A percentile compares a stretch with the other conserved stretches of the same genome.
These are phyloP conservation scores for Macrostomum lignano DNA, from an alignment of 1,140 invertebrate genomes.

Conservation along the genomic window DNA sequence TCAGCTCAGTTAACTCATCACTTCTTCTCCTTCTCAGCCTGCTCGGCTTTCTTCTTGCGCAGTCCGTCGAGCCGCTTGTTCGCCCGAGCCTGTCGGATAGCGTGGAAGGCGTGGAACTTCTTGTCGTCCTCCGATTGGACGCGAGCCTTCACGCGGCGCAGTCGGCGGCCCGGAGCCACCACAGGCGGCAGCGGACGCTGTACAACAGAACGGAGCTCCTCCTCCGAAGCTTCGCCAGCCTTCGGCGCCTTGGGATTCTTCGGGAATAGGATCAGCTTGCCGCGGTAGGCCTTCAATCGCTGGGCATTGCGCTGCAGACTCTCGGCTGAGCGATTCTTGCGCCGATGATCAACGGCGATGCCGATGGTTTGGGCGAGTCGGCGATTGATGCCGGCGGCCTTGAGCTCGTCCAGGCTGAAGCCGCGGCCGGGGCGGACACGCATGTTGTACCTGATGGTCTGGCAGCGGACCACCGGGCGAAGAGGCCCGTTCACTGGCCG, in stretches of 20 bases:
- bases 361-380: slow-evolving; percentile 65
- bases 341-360: slow-evolving; percentile 67
- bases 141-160: neutral
- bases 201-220: neutral
- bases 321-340: slow-evolving; percentile 76
- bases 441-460: slow-evolving; percentile 45
- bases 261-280: slow-evolving; percentile 46
- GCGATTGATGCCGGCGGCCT: slow-evolving; percentile 50
- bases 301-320: slow-evolving; percentile 72
- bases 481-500: slow-evolving; percentile 54
- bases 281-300: slow-evolving; percentile 73
- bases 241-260: neutral
- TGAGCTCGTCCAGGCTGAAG: slow-evolving; percentile 77
- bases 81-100: neutral
- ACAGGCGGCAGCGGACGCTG: too few relatives aligned
- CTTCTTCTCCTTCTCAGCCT: too few relatives aligned
- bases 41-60: too few relatives aligned
- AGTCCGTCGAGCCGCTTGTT: neutral
- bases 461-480: slow-evolving; percentile 68
- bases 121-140: neutral
- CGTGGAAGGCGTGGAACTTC: slow-evolving; percentile 2
- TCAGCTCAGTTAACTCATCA: too few relatives aligned
- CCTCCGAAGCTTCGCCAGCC: neutral
- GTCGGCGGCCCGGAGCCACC: too few relatives aligned
- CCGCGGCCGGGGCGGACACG: slow-evolving; percentile 71